phyloP scores from a whole-genome alignment of 2,888 invertebrate genomes.

The Dromius quadrimaculatus region DNA sequence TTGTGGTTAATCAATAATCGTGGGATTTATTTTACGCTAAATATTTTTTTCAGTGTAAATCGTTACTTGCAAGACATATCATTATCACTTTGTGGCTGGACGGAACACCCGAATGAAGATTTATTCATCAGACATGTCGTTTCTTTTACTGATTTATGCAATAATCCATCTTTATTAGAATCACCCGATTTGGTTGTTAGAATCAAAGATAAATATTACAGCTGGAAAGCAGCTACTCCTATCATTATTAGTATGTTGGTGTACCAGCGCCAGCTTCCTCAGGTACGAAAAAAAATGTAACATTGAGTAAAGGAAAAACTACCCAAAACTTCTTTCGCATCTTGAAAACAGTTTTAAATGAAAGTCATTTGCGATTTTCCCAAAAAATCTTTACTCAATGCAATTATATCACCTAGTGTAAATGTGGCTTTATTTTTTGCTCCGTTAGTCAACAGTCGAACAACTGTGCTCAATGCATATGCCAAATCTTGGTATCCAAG shows the following conservation, averaged over 20 bases:
- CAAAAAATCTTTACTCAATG: neutral
- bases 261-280: constrained; percentile 87
- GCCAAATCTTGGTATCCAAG: constrained; percentile 58
- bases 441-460: constrained; percentile 63
- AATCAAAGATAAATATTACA: constrained; percentile 88
- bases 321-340: neutral
- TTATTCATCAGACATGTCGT: constrained; percentile 71
- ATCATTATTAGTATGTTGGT: constrained; percentile 88
- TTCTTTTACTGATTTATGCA: constrained; percentile 74
- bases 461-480: constrained; percentile 64
- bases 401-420: neutral
- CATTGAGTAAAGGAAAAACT: constrained; percentile 43
- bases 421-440: constrained; percentile 12
- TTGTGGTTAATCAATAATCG: too few relatives aligned
- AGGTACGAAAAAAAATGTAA: constrained; percentile 67
- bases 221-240: constrained; percentile 92
- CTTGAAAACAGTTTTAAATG: too few relatives aligned
- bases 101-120: constrained; percentile 68
- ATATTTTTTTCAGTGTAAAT: constrained; percentile 58
- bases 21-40: constrained; percentile 30
- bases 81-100: constrained; percentile 83
- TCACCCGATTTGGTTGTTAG: constrained; percentile 88
- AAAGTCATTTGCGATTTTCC: too few relatives aligned
- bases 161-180: constrained; percentile 80
- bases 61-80: constrained; percentile 74